Percentiles rank a stretch among this genome's conserved stretches.
Conservation (phyloP, 2,113 vertebrate genomes). For the Mesoclemmys tuberculata region DNA sequence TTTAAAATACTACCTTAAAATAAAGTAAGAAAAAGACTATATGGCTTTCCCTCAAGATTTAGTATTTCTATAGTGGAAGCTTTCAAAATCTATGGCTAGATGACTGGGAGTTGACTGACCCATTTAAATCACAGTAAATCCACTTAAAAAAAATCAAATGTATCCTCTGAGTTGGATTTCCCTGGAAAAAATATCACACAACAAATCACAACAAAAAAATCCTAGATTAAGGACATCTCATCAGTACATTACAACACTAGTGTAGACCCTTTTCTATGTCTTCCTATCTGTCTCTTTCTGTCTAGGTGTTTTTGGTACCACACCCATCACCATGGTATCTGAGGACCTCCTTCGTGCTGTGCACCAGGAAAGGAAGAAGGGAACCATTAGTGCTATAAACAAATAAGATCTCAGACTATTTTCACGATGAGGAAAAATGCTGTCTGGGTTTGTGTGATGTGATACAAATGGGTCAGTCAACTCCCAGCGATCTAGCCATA, state of each 20-base stretch:
- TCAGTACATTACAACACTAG: neutral
- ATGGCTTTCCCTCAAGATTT: constrained; percentile 6
- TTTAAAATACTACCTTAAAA: neutral
- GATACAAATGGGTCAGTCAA: neutral
- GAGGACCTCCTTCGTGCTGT: neutral
- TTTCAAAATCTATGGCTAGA: neutral
- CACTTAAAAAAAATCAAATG: neutral
- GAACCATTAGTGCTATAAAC: neutral
- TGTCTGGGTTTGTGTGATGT: neutral
- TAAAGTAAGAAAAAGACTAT: neutral
- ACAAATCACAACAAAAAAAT: neutral
- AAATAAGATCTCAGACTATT: neutral
- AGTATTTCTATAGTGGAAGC: neutral
- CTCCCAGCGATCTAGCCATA: neutral
- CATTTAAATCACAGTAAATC: neutral
- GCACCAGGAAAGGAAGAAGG: neutral
- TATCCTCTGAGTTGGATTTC: neutral
- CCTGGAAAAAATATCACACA: neutral
- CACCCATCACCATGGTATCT: neutral
- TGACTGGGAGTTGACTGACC: neutral
- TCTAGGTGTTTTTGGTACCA: neutral
- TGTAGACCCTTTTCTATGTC: neutral
- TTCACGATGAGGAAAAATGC: neutral
- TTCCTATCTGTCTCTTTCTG: neutral
- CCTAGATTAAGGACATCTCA: neutral